Evolutionary conservation across 2,888 invertebrate species (phyloP), one percentile per base, ranked within the genome.

Genomic region (Steinernema carpocapsae): DNA sequence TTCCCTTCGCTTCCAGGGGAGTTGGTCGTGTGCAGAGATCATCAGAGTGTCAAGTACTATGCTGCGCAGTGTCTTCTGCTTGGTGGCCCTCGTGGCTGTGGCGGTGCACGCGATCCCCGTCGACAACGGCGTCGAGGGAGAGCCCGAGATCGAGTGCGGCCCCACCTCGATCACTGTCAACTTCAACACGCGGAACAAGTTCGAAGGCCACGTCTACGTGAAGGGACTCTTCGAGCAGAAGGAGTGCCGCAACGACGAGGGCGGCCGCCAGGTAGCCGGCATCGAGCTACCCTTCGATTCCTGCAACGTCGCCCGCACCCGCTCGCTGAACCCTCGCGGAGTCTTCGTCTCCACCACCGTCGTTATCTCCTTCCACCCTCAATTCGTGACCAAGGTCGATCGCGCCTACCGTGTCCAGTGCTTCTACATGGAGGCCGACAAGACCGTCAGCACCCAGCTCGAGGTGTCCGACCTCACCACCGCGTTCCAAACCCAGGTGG

Each of bases 361-460:
- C 71, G 86, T 87, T 76, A 85, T 87, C 76, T 83, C 85, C n/a
- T 87, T 87, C 84, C 87, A 87, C 72, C 87, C 87, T 7, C 86
- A 86, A 74, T 86, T 86, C 77, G 84, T 87, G 46, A 86, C 86
- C 59, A 86, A 86, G 77, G 83, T 83, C 29, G 83, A 83, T 74
- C 79, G 86, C 24, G 86, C 86, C 72, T 87, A 87, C 78, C 83
- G 84, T 42, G 84, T 87, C 75, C 87, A 87, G 79, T 87, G 87
- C 82, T 87, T 87, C 85, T 87, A 87, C 85, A 87, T 87, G 87
- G 80, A 87, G 74, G 83, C 87, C 52, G 87, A 87, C 79, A 87
- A 87, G 78, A 87, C 87, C 59, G 87, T 87, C 75, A 83, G 83
- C 29, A 79, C 84, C 0, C 83, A 85, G 70, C 78, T 87, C 75